Evolutionary conservation across 2,113 vertebrate genomes (phyloP).

Genomic region (Elaphurus davidianus): DNA sequence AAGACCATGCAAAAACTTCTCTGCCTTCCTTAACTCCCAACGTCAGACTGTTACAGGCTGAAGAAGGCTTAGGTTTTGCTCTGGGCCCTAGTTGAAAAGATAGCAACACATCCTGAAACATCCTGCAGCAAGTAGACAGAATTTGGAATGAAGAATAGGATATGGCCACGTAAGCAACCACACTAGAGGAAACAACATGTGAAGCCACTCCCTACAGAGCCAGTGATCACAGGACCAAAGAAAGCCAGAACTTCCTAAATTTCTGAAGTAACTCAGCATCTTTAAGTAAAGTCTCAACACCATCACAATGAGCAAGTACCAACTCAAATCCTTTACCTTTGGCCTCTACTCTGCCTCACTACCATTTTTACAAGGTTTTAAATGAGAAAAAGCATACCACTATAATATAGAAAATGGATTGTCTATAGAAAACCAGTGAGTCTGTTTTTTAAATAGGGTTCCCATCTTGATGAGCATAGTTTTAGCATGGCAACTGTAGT

Average conservation of each 20-base stretch:
- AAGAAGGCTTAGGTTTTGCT: neutral
- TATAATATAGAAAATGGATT: neutral
- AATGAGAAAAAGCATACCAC: neutral
- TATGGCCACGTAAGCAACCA: neutral
- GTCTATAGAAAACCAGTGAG: neutral
- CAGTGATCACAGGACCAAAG: neutral
- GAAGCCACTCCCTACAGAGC: neutral
- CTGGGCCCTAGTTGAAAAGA: neutral
- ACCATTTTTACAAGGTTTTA: neutral
- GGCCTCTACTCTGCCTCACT: neutral
- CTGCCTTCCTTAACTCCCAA: neutral
- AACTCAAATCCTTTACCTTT: neutral
- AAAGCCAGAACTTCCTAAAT: neutral
- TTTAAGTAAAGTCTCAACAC: neutral
- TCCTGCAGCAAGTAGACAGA: neutral
- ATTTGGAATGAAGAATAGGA: neutral
- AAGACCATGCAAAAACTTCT: neutral
- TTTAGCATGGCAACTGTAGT: neutral
- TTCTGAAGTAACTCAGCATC: neutral
- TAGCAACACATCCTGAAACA: neutral
- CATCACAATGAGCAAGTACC: neutral
- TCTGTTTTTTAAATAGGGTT: neutral
- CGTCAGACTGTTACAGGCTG: neutral
- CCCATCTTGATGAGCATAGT: neutral
- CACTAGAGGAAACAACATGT: neutral